phyloP scores from a whole-genome alignment of 2,113 vertebrate genomes.

The Antennarius striatus region DNA sequence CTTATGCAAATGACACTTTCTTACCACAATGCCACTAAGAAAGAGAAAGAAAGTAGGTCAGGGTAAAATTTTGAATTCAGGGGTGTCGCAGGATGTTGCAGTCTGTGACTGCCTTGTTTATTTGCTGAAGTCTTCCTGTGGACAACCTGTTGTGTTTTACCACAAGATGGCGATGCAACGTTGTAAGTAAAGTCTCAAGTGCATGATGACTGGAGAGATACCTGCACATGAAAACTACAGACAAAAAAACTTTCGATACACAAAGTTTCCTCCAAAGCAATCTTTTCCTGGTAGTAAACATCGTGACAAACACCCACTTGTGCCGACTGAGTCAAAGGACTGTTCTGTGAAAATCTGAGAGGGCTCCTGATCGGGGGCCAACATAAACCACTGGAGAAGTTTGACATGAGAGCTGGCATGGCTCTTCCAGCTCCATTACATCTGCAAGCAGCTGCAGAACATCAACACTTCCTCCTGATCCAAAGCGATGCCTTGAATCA shows the following conservation, averaged over 20 bases:
- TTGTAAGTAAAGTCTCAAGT: background rate
- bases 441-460: conserved; percentile 53
- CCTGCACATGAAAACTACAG: conserved; percentile 6
- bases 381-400: conserved; percentile 44
- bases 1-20: too few relatives aligned
- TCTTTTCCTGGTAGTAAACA: background rate
- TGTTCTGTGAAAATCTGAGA: conserved; percentile 12
- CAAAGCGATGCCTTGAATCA: conserved; percentile 32
- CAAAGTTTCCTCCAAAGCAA: background rate
- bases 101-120: too few relatives aligned
- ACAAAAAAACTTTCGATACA: background rate
- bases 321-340: background rate
- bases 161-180: conserved; percentile 52
- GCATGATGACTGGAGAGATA: background rate
- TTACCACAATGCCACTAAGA: too few relatives aligned
- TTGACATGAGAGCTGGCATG: conserved; percentile 46
- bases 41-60: too few relatives aligned
- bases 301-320: background rate
- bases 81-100: too few relatives aligned
- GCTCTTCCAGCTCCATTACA: conserved; percentile 31
- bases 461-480: conserved; percentile 47
- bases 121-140: too few relatives aligned
- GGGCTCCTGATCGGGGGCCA: conserved; percentile 35
- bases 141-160: conserved; percentile 1
- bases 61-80: too few relatives aligned